Conservation (phyloP, 2,797 vertebrate genomes). For the Characodon lateralis region DNA sequence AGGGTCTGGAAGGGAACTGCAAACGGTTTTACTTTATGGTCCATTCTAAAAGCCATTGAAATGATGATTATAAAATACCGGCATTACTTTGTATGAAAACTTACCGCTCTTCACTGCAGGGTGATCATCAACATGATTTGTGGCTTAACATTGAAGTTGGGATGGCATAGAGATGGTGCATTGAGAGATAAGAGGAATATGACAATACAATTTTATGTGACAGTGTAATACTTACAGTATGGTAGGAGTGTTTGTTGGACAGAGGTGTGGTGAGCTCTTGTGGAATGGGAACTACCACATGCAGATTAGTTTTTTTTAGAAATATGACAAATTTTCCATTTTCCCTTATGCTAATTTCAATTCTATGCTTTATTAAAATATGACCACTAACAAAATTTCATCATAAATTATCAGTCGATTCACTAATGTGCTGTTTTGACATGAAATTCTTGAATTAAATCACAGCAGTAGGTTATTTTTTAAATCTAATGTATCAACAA, state of each 20-base stretch:
- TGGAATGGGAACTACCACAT: background rate
- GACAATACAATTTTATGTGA: conserved; percentile 58
- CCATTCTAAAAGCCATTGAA: conserved; percentile 94
- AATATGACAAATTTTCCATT: background rate
- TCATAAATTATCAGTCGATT: conserved; percentile 23
- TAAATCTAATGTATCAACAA: background rate
- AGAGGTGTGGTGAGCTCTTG: background rate
- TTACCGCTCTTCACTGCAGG: conserved; percentile 92
- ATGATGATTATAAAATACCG: conserved; percentile 93
- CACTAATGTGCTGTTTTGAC: background rate
- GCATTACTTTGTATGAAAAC: conserved; percentile 91
- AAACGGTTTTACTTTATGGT: conserved; percentile 92
- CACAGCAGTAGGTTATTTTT: background rate
- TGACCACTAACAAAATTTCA: fast-evolving
- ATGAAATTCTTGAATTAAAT: background rate
- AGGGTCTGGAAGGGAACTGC: conserved; percentile 76
- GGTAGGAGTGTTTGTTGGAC: conserved; percentile 39
- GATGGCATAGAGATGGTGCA: conserved; percentile 44
- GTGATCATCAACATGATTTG: conserved; percentile 87
- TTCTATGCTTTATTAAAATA: conserved; percentile 1
- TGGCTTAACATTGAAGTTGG: conserved; percentile 62
- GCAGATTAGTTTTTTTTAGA: conserved; percentile 13
- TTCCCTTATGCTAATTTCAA: conserved; percentile 16
- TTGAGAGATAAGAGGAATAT: conserved; percentile 54
- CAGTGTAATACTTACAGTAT: conserved; percentile 52